Percentiles rank a stretch among this genome's conserved stretches.
Evolutionary conservation across 2,888 invertebrate genomes (phyloP).

Genomic region (Strigamia transsilvanica): DNA sequence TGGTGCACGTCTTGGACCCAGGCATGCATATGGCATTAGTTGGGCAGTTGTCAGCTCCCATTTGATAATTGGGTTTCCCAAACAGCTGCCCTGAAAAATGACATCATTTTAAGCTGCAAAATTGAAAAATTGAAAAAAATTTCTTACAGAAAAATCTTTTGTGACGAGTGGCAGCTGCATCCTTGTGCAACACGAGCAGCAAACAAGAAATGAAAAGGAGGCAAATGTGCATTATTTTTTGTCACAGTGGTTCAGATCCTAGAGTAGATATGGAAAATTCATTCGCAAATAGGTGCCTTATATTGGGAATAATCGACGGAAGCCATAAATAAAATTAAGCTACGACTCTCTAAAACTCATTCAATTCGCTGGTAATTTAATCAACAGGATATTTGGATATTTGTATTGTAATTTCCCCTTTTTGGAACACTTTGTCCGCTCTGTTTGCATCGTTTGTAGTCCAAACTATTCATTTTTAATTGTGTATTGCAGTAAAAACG

Average conservation of each 20-base stretch:
- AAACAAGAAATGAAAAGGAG: neutral
- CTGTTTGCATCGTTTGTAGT: neutral
- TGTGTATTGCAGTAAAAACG: neutral
- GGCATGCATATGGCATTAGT: neutral
- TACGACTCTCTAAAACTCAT: neutral
- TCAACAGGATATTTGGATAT: neutral
- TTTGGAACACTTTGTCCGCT: neutral
- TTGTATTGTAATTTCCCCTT: neutral
- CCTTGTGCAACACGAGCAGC: neutral
- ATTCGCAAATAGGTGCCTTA: neutral
- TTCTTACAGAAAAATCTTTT: neutral
- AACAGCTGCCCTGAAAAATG: neutral
- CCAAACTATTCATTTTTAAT: too few relatives aligned
- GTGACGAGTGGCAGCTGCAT: neutral
- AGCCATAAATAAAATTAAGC: neutral
- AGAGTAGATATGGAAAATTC: neutral
- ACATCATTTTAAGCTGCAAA: neutral
- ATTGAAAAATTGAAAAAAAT: neutral
- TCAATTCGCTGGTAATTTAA: neutral
- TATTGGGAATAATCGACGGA: neutral
- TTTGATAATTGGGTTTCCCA: neutral
- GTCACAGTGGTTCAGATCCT: neutral
- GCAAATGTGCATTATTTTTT: neutral
- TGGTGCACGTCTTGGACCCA: neutral
- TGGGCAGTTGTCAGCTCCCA: neutral